Base-by-base conservation (phyloP, 2,888 invertebrate species). In the Labia minor region DNA sequence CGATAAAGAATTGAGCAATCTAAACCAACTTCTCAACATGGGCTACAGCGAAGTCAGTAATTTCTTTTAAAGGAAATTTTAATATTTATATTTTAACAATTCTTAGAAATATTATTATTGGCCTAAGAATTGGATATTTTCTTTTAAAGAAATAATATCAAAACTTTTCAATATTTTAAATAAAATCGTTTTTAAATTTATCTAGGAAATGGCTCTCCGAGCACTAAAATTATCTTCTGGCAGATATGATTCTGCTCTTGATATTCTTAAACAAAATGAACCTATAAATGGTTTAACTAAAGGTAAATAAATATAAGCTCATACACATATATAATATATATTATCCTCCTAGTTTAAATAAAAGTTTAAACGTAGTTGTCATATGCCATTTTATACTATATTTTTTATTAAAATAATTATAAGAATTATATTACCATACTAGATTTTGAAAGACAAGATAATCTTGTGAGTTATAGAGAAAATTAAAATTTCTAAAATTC, bases 21-120 rank as follows among this genome's bases (percentile, higher is more conserved):
- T 86, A 69, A 81, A 83, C 71, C 88, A 88, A 76, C 80, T 88
- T 62, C 78, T 85, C 73, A 83, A 83, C 71, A 83, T 88, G 80
- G 89, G 89, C 73, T 89, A 87, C 78, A 84, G 87, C 73, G 89
- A 89, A 85, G 89, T 88, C 79, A 76, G 73, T 70, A 49, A 49
- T 18, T 26, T 20, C 10, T 18, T 64, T 19, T 4, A n/a, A n/a
- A n/a, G n/a, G n/a, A n/a, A n/a, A n/a, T 64, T n/a, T 64, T 2
- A 20, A 20, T 64, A 4, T 16, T 64, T 64, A n/a, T 64, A 19
- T 8, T 33, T 33, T 33, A 33, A 33, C 33, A 33, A 33, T 33
- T 33, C 33, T 33, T 33, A 33, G 33, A 33, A 11, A 33, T 33
- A n/a, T 33, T 33, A 11, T 33, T 33, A 8, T 33, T 33, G 11